Base-by-base conservation (phyloP, 2,888 invertebrate genomes). In the Hyposoter dolosus region DNA sequence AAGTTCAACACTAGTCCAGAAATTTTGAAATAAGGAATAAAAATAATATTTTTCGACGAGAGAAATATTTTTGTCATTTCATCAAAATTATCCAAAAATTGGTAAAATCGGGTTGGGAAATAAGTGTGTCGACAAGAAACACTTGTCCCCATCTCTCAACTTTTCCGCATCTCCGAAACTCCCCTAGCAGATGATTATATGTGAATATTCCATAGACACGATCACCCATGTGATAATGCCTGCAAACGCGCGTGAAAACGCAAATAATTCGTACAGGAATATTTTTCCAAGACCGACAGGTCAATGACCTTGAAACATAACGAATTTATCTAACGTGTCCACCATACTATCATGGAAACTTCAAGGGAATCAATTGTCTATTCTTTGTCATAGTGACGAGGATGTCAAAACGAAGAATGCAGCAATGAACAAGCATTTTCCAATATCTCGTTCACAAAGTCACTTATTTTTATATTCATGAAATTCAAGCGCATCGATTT, bases 391-490 rank as follows among this genome's bases (percentile, higher is more conserved):
- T 23, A 3, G 9, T 23, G 3, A 12, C 12, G 56, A 12, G 7
- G 12, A 56, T 28, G 12, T 6, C 10, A 6, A 28, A 60, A 15
- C 15, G 28, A 28, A 17, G 60, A 60, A 28, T 28, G 28, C 28
- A 12, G 6, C 15, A 15, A 60, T 60, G 60, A 60, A 28, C 28
- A 60, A 60, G 60, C 60, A 28, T 28, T 60, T 60, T 28, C 28
- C 23, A 28, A 28, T 60, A 28, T 50, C 50, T n/a, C 56, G 23
- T 56, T 28, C 10, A 28, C 23, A 12, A 56, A 56, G 23, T 23
- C 56, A 56, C 56, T 56, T 12, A 23, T 10, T 56, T 56, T 56
- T 56, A 19, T 56, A 56, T 56, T 56, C 56, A 56, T 56, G 56
- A 23, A 56, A 56, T 23, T 56, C 56, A 5, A 56, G n/a, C 56